Conservation (phyloP, 1,140 invertebrate genomes). For the Helicorthomorpha holstii region DNA sequence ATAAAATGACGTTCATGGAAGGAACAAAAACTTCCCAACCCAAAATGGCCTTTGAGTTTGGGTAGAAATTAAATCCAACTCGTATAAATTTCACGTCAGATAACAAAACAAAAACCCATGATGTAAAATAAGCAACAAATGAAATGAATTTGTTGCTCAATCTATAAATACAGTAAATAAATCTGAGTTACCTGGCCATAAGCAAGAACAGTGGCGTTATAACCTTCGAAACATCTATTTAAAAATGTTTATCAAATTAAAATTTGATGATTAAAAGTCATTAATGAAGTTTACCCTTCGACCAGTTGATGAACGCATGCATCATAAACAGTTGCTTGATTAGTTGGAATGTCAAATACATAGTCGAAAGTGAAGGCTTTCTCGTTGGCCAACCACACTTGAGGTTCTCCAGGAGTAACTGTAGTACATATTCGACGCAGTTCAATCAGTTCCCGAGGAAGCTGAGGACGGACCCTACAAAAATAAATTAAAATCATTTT, state of each 20-base stretch:
- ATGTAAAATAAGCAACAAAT: too few species aligned
- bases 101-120: too few species aligned
- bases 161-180: too few species aligned
- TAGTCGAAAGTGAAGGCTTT: slow-evolving; percentile 95
- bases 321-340: slow-evolving; percentile 63
- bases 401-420: slow-evolving; percentile 69
- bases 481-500: too few species aligned
- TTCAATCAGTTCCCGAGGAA: slow-evolving; percentile 78
- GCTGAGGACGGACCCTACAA: slow-evolving; percentile 82
- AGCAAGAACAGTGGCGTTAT: slow-evolving; percentile 88
- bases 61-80: too few species aligned
- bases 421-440: slow-evolving; percentile 84
- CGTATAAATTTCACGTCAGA: too few species aligned
- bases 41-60: too few species aligned
- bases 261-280: neutral
- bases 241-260: slow-evolving; percentile 1
- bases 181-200: slow-evolving; percentile 78
- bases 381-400: slow-evolving; percentile 81
- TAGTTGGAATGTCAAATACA: slow-evolving; percentile 61
- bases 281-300: slow-evolving; percentile 46
- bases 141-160: too few species aligned
- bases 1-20: too few species aligned
- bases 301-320: slow-evolving; percentile 69
- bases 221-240: slow-evolving; percentile 57
- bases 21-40: too few species aligned